Conservation (phyloP, 2,113 vertebrate genomes). For the Gnathonemus longibarbis region DNA sequence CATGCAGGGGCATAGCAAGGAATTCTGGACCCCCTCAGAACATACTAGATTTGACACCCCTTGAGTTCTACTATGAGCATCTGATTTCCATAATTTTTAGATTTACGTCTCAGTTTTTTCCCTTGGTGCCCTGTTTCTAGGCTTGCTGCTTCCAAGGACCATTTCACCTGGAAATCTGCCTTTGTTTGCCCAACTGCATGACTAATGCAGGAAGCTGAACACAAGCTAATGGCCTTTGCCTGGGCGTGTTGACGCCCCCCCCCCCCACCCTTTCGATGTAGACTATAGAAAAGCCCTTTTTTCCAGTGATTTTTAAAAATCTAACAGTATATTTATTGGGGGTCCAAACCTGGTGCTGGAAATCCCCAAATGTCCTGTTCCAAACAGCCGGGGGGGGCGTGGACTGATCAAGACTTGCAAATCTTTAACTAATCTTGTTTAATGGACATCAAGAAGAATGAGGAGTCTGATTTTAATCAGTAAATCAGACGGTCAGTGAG, state of each 20-base stretch:
- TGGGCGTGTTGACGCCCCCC: neutral
- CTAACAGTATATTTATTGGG: neutral
- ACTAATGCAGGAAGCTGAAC: neutral
- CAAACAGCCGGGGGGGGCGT: neutral
- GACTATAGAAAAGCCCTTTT: neutral
- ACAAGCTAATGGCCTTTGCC: neutral
- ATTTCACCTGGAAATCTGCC: neutral
- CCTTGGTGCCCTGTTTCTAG: neutral
- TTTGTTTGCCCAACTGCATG: neutral
- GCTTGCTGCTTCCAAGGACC: neutral
- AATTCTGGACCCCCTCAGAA: neutral
- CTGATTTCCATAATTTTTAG: neutral
- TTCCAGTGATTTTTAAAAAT: neutral
- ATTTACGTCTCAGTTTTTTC: neutral
- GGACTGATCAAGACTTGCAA: neutral
- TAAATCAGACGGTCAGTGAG: neutral
- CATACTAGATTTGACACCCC: neutral
- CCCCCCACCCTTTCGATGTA: neutral
- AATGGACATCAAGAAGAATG: neutral
- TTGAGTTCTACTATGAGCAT: neutral
- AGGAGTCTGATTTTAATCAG: neutral
- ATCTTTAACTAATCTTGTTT: neutral
- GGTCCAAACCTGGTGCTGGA: neutral
- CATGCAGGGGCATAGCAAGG: neutral
- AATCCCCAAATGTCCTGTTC: neutral